Evolutionary conservation across 2,797 vertebrate species (phyloP).

Genomic region (Crotalus adamanteus): DNA sequence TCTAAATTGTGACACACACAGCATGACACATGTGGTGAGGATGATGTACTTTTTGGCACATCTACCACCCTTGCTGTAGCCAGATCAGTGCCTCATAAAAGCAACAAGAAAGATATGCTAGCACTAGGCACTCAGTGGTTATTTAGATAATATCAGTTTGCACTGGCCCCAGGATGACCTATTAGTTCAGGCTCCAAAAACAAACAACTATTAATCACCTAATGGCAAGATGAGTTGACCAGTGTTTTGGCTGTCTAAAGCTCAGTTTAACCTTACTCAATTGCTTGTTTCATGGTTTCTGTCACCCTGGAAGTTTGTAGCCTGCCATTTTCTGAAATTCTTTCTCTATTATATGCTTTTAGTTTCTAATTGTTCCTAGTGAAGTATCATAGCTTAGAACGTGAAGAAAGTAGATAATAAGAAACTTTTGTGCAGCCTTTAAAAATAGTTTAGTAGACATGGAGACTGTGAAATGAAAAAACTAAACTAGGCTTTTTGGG

Average conservation of each 20-base stretch:
- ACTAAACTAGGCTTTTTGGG: background rate
- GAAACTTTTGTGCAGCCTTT: background rate
- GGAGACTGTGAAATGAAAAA: slow-evolving; percentile 45
- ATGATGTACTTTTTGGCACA: slow-evolving; percentile 40
- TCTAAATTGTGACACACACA: slow-evolving; percentile 6
- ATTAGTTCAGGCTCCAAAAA: slow-evolving; percentile 80
- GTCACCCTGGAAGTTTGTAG: slow-evolving; percentile 72
- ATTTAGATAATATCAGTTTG: slow-evolving; percentile 75
- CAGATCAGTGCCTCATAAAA: slow-evolving; percentile 66
- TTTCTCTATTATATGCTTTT: slow-evolving; percentile 60
- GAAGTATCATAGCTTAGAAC: slow-evolving; percentile 68
- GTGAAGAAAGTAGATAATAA: slow-evolving; percentile 46
- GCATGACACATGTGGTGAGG: background rate
- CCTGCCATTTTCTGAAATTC: slow-evolving; percentile 66
- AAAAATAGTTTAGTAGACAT: background rate
- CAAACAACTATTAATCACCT: slow-evolving; percentile 82
- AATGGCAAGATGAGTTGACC: slow-evolving; percentile 71
- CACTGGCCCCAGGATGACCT: slow-evolving; percentile 70
- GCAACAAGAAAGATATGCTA: slow-evolving; percentile 66
- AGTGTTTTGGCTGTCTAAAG: slow-evolving; percentile 66
- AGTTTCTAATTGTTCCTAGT: slow-evolving; percentile 71
- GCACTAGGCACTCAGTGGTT: slow-evolving; percentile 66
- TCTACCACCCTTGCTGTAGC: slow-evolving; percentile 62
- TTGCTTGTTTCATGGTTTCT: slow-evolving; percentile 64
- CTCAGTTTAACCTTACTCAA: slow-evolving; percentile 62